Evolutionary conservation across 2,888 invertebrate species (phyloP).

Genomic region (Megalurothrips usitatus): DNA sequence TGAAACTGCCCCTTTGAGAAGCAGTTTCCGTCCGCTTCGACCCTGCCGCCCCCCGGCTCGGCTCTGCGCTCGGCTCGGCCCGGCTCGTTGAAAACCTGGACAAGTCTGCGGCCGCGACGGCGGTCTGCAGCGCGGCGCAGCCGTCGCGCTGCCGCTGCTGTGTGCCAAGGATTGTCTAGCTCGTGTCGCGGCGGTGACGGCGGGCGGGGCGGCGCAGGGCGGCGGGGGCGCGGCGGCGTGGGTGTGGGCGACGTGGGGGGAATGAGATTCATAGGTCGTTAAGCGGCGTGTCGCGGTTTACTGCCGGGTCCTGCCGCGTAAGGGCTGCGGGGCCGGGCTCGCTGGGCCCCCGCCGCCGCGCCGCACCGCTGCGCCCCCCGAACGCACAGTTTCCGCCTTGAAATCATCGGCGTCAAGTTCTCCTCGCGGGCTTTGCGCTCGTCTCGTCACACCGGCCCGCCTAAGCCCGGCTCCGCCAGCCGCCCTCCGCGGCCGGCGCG

Average conservation of each 20-base stretch:
- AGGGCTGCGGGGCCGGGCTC: no score
- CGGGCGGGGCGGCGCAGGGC: background rate
- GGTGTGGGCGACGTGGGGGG: background rate
- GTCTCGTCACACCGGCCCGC: background rate
- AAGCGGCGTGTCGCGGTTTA: constrained; percentile 15
- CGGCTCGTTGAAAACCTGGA: no score
- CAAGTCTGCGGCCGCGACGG: no score
- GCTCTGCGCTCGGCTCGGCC: no score
- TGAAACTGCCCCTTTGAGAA: no score
- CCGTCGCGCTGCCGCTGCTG: no score
- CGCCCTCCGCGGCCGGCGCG: background rate
- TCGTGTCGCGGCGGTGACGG: background rate
- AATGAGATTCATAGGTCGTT: constrained; percentile 19
- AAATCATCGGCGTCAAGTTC: background rate
- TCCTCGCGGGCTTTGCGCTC: background rate
- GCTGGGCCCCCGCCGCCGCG: no score
- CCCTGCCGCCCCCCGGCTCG: no score
- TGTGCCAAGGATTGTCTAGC: no score
- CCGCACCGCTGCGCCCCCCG: background rate
- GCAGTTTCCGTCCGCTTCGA: no score
- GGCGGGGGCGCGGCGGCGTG: background rate
- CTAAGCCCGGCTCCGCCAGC: background rate
- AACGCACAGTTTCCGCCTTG: background rate
- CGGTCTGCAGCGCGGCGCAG: no score
- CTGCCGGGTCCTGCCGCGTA: background rate